Conservation (phyloP, 2,797 vertebrate genomes). For the Meriones psammophilus region DNA sequence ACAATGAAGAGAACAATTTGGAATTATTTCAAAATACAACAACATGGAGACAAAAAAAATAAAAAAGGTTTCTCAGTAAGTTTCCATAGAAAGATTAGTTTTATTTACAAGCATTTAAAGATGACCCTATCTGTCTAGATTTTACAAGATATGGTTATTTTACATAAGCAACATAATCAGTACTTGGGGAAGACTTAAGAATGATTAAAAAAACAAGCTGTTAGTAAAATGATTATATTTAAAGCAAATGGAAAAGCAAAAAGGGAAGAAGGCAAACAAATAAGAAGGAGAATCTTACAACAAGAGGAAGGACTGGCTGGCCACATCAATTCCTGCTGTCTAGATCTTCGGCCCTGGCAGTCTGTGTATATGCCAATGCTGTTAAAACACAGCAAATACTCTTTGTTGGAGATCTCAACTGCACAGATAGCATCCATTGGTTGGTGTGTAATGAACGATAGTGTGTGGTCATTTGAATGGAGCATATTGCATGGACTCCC, state of each 20-base stretch:
- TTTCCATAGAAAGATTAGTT: background rate
- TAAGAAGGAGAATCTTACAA: constrained; percentile 92
- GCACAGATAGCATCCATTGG: constrained; percentile 95
- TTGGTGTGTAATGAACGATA: constrained; percentile 96
- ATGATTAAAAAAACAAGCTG: background rate
- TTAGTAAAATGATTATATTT: constrained; percentile 13
- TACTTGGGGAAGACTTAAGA: background rate
- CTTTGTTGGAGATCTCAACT: constrained; percentile 98
- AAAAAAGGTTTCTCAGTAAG: background rate
- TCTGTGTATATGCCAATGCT: constrained; percentile 97
- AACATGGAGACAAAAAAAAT: background rate
- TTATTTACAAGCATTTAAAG: background rate
- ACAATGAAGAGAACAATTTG: background rate
- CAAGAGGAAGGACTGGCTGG: constrained; percentile 95
- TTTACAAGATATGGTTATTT: constrained; percentile 5
- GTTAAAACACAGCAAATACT: constrained; percentile 99
- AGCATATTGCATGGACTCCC: constrained; percentile 92
- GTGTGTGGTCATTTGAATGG: constrained; percentile 96
- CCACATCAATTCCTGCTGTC: constrained; percentile 99
- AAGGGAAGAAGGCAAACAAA: background rate
- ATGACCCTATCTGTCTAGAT: background rate
- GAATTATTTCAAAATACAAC: constrained; percentile 56
- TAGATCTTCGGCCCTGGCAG: constrained; percentile 97
- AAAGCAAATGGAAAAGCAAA: constrained; percentile 12
- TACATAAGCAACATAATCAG: constrained; percentile 2